phyloP scores from a whole-genome alignment of 2,113 vertebrate species.

The rat (Rattus norvegicus) region GRCr8 NC_086022.1:178620501-178621000 shows the following conservation, averaged over 20 bases:
- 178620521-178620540: conserved; percentile 21
- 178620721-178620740: too few relatives aligned
- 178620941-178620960: background rate
- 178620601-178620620: background rate
- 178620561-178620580: background rate
- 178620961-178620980: background rate
- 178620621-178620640: background rate
- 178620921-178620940: background rate
- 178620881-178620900: too few relatives aligned
- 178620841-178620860: background rate
- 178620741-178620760: too few relatives aligned
- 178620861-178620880: background rate
- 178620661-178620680: too few relatives aligned
- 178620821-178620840: too few relatives aligned
- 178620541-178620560: background rate
- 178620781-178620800: background rate
- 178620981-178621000: background rate
- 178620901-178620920: background rate
- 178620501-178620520: background rate
- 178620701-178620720: too few relatives aligned
- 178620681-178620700: too few relatives aligned
- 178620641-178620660: too few relatives aligned
- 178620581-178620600: background rate
- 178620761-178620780: background rate
- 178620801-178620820: background rate